phyloP scores from a whole-genome alignment of 2,113 vertebrate species.

The Crotalus viridis region DNA sequence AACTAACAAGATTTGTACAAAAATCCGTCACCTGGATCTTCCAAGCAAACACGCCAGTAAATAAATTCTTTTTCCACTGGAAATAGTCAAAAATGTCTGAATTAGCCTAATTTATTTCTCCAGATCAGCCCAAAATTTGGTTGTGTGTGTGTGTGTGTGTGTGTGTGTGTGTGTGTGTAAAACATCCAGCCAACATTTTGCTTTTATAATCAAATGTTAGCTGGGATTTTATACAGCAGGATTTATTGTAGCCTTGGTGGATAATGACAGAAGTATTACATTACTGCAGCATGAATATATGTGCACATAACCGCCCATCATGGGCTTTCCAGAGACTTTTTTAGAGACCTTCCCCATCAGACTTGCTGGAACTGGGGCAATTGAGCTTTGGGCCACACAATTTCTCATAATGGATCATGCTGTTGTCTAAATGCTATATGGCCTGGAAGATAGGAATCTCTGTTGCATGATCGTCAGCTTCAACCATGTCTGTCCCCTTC shows the following conservation, averaged over 20 bases:
- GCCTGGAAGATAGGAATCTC: background rate
- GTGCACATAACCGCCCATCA: background rate
- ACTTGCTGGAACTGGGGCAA: background rate
- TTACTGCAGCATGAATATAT: background rate
- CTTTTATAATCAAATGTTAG: conserved; percentile 19
- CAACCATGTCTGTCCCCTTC: background rate
- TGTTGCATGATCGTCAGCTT: background rate
- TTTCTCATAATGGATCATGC: too few relatives aligned
- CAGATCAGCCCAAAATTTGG: background rate
- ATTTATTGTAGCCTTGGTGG: conserved; percentile 14
- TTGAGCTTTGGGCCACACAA: background rate
- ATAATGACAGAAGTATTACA: conserved; percentile 10
- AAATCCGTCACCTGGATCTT: background rate
- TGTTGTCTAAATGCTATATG: background rate
- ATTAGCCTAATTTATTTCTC: accelerated
- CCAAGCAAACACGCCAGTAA: background rate
- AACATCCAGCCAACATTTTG: accelerated
- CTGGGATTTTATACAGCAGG: background rate
- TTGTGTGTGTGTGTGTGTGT: too few relatives aligned
- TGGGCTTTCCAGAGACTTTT: background rate
- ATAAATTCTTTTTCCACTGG: background rate
- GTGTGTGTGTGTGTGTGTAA: too few relatives aligned
- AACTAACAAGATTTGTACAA: background rate
- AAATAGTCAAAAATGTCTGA: background rate
- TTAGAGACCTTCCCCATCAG: too few relatives aligned